These are phyloP conservation scores for Eclectus roratus DNA, from an alignment of 2,113 vertebrate genomes.

Conservation along the genomic window DNA sequence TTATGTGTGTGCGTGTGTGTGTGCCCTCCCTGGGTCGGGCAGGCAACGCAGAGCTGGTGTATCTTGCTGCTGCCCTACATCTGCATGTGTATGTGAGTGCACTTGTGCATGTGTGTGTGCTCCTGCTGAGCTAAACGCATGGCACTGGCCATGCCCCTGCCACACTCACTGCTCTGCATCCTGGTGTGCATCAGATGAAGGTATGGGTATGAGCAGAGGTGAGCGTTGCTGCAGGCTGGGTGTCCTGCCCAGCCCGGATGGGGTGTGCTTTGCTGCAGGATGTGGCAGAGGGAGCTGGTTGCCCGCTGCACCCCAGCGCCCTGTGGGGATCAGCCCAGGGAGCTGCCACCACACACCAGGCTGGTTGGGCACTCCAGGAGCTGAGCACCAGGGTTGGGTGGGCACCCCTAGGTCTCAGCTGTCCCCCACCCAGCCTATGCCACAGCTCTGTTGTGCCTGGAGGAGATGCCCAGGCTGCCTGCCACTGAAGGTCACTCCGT, in stretches of 20 bases:
- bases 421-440: background rate
- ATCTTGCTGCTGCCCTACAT: background rate
- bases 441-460: background rate
- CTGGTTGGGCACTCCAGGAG: background rate
- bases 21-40: background rate
- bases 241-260: background rate
- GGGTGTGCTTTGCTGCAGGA: background rate
- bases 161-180: background rate
- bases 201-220: background rate
- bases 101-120: background rate
- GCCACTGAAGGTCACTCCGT: background rate
- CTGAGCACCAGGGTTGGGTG: background rate
- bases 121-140: background rate
- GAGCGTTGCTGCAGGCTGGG: fast-evolving
- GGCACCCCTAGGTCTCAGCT: background rate
- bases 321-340: no score
- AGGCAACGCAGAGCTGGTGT: background rate
- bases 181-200: fast-evolving
- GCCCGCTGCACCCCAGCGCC: background rate
- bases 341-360: background rate
- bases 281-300: background rate
- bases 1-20: fast-evolving
- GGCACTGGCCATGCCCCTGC: background rate
- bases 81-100: background rate
- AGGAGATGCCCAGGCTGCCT: background rate